phyloP scores from a whole-genome alignment of 2,113 vertebrate genomes.

The Mesoclemmys tuberculata region DNA sequence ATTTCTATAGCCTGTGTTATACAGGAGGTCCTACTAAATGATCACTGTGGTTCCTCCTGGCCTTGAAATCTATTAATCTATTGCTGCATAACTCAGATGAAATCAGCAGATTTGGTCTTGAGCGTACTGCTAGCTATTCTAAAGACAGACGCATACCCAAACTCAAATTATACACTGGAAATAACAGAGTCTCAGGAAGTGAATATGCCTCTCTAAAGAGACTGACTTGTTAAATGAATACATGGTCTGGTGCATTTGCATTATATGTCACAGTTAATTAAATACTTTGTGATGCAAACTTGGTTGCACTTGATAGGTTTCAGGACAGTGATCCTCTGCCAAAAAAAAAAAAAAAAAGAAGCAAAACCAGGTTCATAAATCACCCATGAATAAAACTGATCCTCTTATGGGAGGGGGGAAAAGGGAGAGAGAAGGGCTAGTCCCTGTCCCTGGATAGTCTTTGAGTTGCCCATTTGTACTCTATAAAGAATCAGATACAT shows the following conservation, averaged over 20 bases:
- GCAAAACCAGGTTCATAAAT: neutral
- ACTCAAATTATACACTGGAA: neutral
- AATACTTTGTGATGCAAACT: neutral
- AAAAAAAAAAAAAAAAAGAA: neutral
- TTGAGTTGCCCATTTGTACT: constrained; percentile 21
- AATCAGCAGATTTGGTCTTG: neutral
- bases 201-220: neutral
- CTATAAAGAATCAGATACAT: neutral
- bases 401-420: neutral
- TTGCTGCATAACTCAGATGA: neutral
- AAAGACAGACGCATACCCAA: accelerated
- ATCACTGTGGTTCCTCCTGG: too few relatives aligned
- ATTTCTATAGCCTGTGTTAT: too few relatives aligned
- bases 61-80: too few relatives aligned
- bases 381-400: neutral
- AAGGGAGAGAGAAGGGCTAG: neutral
- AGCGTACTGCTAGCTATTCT: neutral
- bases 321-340: neutral
- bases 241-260: neutral
- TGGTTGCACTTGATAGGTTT: neutral
- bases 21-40: too few relatives aligned
- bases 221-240: neutral
- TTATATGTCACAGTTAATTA: neutral
- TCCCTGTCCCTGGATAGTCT: neutral
- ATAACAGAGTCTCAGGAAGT: accelerated